Base-by-base conservation (phyloP, 30 jellyfish, hydroid and myxozoan species). In the Cassiopea andromeda region DNA sequence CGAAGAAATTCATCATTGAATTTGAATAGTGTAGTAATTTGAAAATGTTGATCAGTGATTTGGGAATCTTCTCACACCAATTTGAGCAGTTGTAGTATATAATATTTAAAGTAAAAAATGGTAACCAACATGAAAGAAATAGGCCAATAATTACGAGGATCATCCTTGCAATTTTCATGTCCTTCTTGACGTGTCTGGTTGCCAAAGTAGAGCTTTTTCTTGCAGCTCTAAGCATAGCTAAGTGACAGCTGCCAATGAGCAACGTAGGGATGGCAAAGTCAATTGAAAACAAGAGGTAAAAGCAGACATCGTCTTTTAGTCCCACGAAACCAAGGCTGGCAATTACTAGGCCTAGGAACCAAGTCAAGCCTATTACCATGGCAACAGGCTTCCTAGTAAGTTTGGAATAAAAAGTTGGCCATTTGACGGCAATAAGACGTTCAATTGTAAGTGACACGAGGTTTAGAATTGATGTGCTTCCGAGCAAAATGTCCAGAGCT, bases 1-100 rank as follows among this genome's bases (percentile, higher is more conserved):
- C 98, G 44, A 81, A 78, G 74, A 94, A 89, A 82, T 94, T 94
- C 98, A 94, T 94, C 98, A 94, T 94, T n/a, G 96, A 81, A 87
- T 94, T 94, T 19, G 97, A 60, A 68, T 89, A 89, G 77, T 90
- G 98, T 59, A 94, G 68, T 7, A 91, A 78, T 64, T 89, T 89
- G 59, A 91, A 48, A 27, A 94, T 49, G 43, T 49, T 48, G 75
- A 67, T 73, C n/a, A 85, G 59, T 46, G 80, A 57, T 0, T 47
- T 46, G 7, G 93, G 93, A 44, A 86, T 69, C 64, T 75, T 27
- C 5, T 12, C 81, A 66, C 97, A 83, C 96, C 88, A 80, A 66
- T 59, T 3, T 17, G 60, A 4, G 77, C 97, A 94, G 89, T 80
- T 77, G 73, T 61, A 66, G 68, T 85, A 94, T 44, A 79, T 13